These are phyloP conservation scores for Stratiomys singularior DNA, from an alignment of 2,888 invertebrate genomes.

Conservation along the genomic window DNA sequence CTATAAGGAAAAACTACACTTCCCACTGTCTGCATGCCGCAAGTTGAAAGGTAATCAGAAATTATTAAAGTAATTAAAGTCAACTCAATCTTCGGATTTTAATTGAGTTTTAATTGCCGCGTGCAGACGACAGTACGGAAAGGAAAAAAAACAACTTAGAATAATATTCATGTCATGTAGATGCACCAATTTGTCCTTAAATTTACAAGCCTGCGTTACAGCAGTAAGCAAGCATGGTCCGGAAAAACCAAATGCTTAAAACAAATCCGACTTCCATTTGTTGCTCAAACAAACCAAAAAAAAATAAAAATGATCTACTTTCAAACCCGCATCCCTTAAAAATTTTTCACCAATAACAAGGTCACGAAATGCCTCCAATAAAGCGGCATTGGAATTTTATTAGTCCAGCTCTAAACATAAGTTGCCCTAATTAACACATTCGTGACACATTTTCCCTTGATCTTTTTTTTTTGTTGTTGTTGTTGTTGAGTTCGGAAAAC, in stretches of 20 bases:
- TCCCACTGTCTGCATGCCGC: neutral
- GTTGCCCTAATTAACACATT: slow-evolving; percentile 40
- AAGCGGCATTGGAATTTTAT: slow-evolving; percentile 21
- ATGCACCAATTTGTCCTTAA: too few relatives aligned
- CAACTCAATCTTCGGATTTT: neutral
- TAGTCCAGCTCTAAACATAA: slow-evolving; percentile 10
- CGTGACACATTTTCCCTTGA: slow-evolving; percentile 44
- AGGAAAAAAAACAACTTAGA: too few relatives aligned
- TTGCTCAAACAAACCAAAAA: too few relatives aligned
- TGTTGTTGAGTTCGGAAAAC: neutral
- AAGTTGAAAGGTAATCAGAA: neutral
- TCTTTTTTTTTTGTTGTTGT: too few relatives aligned
- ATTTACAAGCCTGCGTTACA: too few relatives aligned
- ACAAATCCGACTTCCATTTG: too few relatives aligned
- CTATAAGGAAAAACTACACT: neutral
- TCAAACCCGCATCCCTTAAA: too few relatives aligned
- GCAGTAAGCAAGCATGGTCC: too few relatives aligned
- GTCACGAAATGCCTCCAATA: neutral
- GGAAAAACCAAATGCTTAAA: too few relatives aligned
- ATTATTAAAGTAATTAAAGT: slow-evolving; percentile 11
- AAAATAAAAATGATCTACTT: too few relatives aligned
- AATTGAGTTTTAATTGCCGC: slow-evolving; percentile 7
- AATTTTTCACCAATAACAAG: neutral
- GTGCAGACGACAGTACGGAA: too few relatives aligned
- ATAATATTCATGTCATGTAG: too few relatives aligned